Percentiles rank a stretch among this genome's conserved stretches.
These are phyloP conservation scores for Nemopilema nomurai DNA, from an alignment of 30 jellyfish, hydroid and myxozoan species.

Conservation along the genomic window DNA sequence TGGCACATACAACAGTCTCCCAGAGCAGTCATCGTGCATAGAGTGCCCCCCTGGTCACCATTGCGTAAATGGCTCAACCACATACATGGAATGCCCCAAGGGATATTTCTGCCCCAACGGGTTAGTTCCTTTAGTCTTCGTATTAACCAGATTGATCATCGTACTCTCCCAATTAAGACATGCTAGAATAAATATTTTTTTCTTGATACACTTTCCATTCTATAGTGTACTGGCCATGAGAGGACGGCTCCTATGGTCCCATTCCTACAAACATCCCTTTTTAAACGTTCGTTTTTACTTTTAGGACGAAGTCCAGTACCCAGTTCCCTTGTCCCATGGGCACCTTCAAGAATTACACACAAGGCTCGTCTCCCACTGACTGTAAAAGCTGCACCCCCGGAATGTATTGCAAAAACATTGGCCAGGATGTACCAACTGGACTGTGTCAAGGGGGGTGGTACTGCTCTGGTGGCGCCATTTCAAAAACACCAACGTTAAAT, in stretches of 20 bases:
- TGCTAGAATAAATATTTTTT: background rate
- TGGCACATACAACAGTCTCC: slow-evolving; percentile 77
- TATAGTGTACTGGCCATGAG: too few relatives aligned
- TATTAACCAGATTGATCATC: background rate
- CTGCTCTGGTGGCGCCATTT: slow-evolving; percentile 91
- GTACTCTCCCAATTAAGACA: background rate
- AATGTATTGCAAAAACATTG: slow-evolving; percentile 78
- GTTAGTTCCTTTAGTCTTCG: slow-evolving; percentile 23
- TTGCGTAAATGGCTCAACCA: slow-evolving; percentile 78
- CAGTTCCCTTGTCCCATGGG: slow-evolving; percentile 94
- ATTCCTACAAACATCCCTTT: too few relatives aligned
- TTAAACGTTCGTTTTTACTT: slow-evolving; percentile 4
- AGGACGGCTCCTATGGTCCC: too few relatives aligned
- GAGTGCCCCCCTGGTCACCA: slow-evolving; percentile 80
- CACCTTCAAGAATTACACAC: slow-evolving; percentile 85
- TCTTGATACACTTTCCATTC: too few relatives aligned
- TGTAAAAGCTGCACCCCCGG: slow-evolving; percentile 96
- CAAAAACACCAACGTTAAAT: slow-evolving; percentile 76
- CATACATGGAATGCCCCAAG: slow-evolving; percentile 69
- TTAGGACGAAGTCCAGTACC: slow-evolving; percentile 56
- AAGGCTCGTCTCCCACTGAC: slow-evolving; percentile 66
- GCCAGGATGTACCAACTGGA: slow-evolving; percentile 71
- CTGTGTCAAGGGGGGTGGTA: slow-evolving; percentile 94
- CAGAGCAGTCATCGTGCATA: slow-evolving; percentile 72
- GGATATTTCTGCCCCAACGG: slow-evolving; percentile 96